Evolutionary conservation across 2,888 invertebrate genomes (phyloP), one percentile per base, ranked within the genome.

Genomic region (Apodemia mormo): DNA sequence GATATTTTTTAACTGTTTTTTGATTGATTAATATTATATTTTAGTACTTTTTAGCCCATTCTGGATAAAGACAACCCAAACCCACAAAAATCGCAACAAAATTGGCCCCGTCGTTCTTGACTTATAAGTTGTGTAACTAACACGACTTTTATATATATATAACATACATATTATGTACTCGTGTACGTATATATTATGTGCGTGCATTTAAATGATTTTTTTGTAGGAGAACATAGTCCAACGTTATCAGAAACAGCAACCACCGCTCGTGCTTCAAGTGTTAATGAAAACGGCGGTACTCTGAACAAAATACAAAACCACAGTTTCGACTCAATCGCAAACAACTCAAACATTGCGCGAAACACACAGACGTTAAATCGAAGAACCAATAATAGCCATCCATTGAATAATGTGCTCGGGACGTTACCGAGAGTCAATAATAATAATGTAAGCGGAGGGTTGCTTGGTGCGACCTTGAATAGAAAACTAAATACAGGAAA

Each of bases 171-270:
- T 33, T 33, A 33, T 33, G 33, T 33, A 33, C 33, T 33, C 33
- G 3, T 33, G 33, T 33, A 33, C 33, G 3, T 2, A 33, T 33
- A 33, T 3, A n/a, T n/a, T n/a, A n/a, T n/a, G n/a, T n/a, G n/a
- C 12, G 52, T 52, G 3, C 40, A 6, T 66, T 29, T 30, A 14
- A 14, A 49, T 14, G 0, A 37, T 66, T 40, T 43, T 29, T 22
- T 29, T 40, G 75, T 70, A 96, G 96, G 96, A 73, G 95, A 96
- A 86, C 94, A 96, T 74, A 97, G 97, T 88, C 97, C 97, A 22
- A 96, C 96, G 0, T 95, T 97, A 77, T 97, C 97, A 0, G 97
- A 97, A 81, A 96, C 96, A 0, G 97, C 96, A 0, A 97, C 97
- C 0, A 97, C 97, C 0, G 96, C 96, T 0, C 94, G 97, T 65